Evolutionary conservation across 2,113 vertebrate species (phyloP).

Genomic region (Myrmecophaga tridactyla): DNA sequence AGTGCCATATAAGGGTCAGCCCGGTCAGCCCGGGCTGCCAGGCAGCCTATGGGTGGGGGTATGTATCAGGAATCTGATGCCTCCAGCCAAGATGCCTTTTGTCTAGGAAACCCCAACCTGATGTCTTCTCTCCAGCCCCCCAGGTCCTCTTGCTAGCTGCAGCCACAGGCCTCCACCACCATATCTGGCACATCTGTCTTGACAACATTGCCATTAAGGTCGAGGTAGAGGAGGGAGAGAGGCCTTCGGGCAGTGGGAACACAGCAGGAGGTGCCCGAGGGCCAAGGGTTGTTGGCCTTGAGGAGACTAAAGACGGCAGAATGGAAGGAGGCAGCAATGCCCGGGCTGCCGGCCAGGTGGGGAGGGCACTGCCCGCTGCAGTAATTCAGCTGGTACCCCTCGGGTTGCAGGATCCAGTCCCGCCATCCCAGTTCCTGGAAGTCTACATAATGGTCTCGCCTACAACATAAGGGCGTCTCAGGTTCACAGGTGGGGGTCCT

Average conservation of each 20-base stretch:
- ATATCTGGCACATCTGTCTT: constrained; percentile 91
- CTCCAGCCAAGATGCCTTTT: constrained; percentile 14
- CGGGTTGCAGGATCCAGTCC: constrained; percentile 93
- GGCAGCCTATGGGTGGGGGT: background rate
- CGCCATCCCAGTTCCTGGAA: constrained; percentile 88
- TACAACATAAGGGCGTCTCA: constrained; percentile 88
- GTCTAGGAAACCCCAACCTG: constrained; percentile 6
- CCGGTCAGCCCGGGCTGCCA: background rate
- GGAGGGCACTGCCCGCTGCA: constrained; percentile 91
- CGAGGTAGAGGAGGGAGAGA: constrained; percentile 91
- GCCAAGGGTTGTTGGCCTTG: constrained; percentile 90
- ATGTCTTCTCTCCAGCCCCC: constrained; percentile 3
- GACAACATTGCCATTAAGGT: constrained; percentile 89
- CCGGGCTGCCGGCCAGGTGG: constrained; percentile 89
- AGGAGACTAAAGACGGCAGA: constrained; percentile 90
- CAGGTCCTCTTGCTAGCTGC: constrained; percentile 83
- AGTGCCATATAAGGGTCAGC: background rate
- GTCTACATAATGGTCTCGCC: constrained; percentile 90
- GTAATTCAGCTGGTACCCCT: constrained; percentile 93
- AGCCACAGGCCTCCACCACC: constrained; percentile 93
- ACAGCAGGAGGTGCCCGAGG: constrained; percentile 86
- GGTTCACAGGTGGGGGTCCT: constrained; percentile 83
- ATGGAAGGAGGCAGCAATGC: constrained; percentile 92
- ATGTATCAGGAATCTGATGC: constrained; percentile 7
- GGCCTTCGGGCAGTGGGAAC: constrained; percentile 86